These are phyloP conservation scores for Hemaris fuciformis DNA, from an alignment of 2,888 invertebrate species.

Conservation along the genomic window DNA sequence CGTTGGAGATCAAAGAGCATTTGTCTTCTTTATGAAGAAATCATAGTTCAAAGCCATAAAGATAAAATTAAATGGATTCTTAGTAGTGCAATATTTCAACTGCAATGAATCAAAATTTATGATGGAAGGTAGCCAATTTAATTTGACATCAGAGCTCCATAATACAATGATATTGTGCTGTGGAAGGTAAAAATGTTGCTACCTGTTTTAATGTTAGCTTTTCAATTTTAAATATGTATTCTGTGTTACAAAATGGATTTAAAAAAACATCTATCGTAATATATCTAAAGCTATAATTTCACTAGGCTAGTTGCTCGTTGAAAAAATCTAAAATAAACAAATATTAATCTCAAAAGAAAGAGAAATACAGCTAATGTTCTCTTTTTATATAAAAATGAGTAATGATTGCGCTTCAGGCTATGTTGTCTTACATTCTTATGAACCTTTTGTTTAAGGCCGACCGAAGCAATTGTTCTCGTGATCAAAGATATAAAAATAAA, in stretches of 20 bases:
- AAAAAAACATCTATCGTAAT: no score
- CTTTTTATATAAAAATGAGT: constrained; percentile 46
- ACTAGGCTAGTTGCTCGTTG: no score
- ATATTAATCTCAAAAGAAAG: constrained; percentile 35
- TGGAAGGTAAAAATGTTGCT: not conserved
- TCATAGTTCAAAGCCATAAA: not conserved
- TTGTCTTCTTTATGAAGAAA: not conserved
- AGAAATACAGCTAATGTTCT: constrained; percentile 45
- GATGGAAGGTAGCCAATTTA: not conserved
- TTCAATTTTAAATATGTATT: no score
- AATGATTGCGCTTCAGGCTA: constrained; percentile 48
- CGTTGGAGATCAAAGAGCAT: not conserved
- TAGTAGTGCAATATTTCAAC: not conserved
- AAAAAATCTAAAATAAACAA: constrained; percentile 5
- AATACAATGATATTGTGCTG: constrained; percentile 6
- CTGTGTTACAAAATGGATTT: no score
- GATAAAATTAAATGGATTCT: not conserved
- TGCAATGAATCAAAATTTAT: not conserved
- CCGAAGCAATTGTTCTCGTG: constrained; percentile 23
- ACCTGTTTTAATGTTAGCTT: not conserved
- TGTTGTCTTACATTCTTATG: constrained; percentile 39
- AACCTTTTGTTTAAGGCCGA: constrained; percentile 30
- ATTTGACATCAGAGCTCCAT: not conserved
- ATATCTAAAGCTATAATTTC: no score
- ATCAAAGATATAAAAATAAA: constrained; percentile 28